phyloP scores from a whole-genome alignment of 1,140 invertebrate species.

The Meloidogyne hapla region DNA sequence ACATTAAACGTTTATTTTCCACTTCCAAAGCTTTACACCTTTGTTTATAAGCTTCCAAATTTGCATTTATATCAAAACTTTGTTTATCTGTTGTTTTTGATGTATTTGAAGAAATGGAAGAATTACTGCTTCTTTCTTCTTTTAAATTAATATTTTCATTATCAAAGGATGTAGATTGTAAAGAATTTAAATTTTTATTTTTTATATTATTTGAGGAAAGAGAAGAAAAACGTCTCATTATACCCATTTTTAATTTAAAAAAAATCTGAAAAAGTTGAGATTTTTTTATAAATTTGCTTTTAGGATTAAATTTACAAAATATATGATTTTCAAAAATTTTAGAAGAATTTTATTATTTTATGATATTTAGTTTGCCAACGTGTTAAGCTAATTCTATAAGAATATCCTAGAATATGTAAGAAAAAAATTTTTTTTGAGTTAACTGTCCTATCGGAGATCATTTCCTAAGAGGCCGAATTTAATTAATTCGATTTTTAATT shows the following conservation, averaged over 20 bases:
- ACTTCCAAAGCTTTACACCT: constrained; percentile 26
- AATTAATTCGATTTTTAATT: too few relatives aligned
- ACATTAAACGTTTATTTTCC: constrained; percentile 38
- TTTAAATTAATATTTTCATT: not conserved
- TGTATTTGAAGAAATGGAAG: not conserved
- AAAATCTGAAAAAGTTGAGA: not conserved
- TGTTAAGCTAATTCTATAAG: too few relatives aligned
- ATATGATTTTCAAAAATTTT: too few relatives aligned
- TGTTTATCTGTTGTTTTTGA: constrained; percentile 10
- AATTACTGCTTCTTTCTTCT: not conserved
- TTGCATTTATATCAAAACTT: constrained; percentile 13
- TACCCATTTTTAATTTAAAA: not conserved
- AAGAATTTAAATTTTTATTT: not conserved
- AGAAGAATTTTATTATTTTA: too few relatives aligned
- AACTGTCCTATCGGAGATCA: too few relatives aligned
- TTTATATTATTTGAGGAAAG: not conserved
- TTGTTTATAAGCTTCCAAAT: constrained; percentile 36
- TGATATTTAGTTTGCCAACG: too few relatives aligned
- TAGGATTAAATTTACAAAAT: too few relatives aligned
- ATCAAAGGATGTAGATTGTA: too few relatives aligned
- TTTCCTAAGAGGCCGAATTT: too few relatives aligned
- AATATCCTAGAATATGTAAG: too few relatives aligned
- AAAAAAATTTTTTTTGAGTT: too few relatives aligned
- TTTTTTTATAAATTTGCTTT: too few relatives aligned
- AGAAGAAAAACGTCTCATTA: not conserved